Evolutionary conservation across 2,113 vertebrate species (phyloP), one percentile per base, ranked within the genome.

Genomic region (Oncorhynchus gorbuscha): DNA sequence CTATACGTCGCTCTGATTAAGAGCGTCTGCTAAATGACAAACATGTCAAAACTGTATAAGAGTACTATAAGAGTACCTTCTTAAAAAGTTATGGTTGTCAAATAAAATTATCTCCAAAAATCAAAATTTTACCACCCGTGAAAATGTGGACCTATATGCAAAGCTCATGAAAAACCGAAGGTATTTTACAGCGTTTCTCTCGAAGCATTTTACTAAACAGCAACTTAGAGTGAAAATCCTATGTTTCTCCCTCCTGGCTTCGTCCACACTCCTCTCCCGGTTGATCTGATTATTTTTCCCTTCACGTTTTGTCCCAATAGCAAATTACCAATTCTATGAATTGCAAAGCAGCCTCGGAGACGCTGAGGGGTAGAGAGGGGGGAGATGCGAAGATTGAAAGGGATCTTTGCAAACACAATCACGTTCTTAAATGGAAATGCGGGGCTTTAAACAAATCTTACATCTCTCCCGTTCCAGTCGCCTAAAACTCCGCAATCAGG

Each of bases 271-370:
- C 90, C 92, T 92, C 91, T 92, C 85, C 89, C 87, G 90, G 91
- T 92, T 94, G 92, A 94, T 94, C 94, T 95, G 94, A 95, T 95
- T 95, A 95, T 94, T 94, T 95, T 95, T 95, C 94, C 92, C 93
- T 94, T 94, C 94, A 95, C 94, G 94, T 95, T 94, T 94, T 94
- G 94, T 94, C 94, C 94, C 94, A 94, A 95, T 94, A 94, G 94
- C 94, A 95, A 95, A 95, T 95, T 95, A 95, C 94, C 94, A 95
- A 94, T 95, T 94, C 94, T 95, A 95, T 95, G 94, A 95, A 95
- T 95, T 95, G 94, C 94, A 95, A 94, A 95, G 94, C 93, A 95
- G 94, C 93, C 92, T 93, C 92, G 80, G 90, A 94, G 93, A 93
- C 91, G 92, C 93, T 93, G 93, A 94, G 93, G 93, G 93, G 91